phyloP scores from a whole-genome alignment of 35 echinoderm and acorn worm species.

The Acanthaster planci region DNA sequence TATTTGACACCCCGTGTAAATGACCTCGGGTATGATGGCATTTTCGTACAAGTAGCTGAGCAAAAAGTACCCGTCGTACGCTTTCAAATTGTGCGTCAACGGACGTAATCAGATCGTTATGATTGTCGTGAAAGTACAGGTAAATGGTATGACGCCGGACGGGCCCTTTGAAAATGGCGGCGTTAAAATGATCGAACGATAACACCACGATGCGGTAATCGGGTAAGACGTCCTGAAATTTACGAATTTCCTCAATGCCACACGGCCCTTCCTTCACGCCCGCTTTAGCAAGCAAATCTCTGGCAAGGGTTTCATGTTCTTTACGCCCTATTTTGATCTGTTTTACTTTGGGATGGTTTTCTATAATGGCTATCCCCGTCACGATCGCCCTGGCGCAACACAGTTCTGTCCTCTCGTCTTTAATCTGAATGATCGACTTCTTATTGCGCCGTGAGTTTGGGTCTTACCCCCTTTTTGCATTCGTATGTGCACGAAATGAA shows the following conservation, averaged over 20 bases:
- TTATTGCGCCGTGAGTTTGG: background rate
- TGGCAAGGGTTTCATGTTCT: conserved; percentile 40
- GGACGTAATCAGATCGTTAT: conserved; percentile 61
- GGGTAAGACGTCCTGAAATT: conserved; percentile 40
- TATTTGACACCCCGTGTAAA: conserved; percentile 64
- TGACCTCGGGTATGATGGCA: conserved; percentile 57
- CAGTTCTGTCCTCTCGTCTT: conserved; percentile 35
- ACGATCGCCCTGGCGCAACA: conserved; percentile 69
- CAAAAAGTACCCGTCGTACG: conserved; percentile 73
- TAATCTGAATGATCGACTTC: background rate
- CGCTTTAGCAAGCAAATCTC: conserved; percentile 52
- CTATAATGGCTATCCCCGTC: conserved; percentile 42
- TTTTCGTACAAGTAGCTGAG: conserved; percentile 38
- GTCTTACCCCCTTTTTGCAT: conserved; percentile 32
- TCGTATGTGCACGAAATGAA: conserved; percentile 51
- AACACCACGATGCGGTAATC: conserved; percentile 52
- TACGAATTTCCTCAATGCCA: conserved; percentile 51
- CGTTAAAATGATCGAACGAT: conserved; percentile 38
- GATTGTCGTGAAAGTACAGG: conserved; percentile 53
- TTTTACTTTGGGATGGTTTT: conserved; percentile 28
- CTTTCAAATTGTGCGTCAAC: conserved; percentile 75
- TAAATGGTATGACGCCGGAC: conserved; percentile 42
- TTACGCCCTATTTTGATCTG: background rate
- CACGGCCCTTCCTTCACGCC: conserved; percentile 55
- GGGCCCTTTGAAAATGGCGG: conserved; percentile 52